phyloP scores from a whole-genome alignment of 2,888 invertebrate species.

The Fragum sueziense region DNA sequence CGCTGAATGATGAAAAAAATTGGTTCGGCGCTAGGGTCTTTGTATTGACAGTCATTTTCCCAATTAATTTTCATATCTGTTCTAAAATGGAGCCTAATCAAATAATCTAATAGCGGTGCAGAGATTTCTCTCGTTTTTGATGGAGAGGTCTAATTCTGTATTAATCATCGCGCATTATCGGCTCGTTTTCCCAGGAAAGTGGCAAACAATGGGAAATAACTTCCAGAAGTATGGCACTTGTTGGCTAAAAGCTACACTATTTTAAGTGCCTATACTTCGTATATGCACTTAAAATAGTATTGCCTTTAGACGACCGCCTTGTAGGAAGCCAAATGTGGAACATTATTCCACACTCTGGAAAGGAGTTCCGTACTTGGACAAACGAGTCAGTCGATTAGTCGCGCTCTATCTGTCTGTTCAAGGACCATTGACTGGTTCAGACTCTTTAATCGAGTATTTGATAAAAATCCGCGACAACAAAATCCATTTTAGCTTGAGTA shows the following conservation, averaged over 20 bases:
- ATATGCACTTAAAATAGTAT: no score
- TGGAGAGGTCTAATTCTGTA: constrained; percentile 27
- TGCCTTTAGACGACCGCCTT: no score
- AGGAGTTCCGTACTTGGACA: constrained; percentile 6
- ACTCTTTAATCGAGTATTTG: constrained; percentile 18
- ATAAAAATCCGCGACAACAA: constrained; percentile 5
- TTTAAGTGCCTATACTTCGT: no score
- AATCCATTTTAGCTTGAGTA: neutral
- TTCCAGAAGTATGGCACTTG: constrained; percentile 25
- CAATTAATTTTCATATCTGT: constrained; percentile 49
- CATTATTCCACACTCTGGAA: constrained; percentile 12
- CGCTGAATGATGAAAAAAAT: neutral
- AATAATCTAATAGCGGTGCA: constrained; percentile 48
- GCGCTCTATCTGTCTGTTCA: constrained; percentile 15
- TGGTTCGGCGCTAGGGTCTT: constrained; percentile 2
- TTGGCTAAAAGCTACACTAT: no score
- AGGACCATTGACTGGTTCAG: constrained; percentile 11
- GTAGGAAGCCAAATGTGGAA: constrained; percentile 7
- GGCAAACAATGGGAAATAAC: constrained; percentile 19
- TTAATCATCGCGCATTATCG: constrained; percentile 44
- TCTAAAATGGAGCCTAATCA: constrained; percentile 59
- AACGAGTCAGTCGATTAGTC: constrained; percentile 10
- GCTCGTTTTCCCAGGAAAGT: constrained; percentile 27
- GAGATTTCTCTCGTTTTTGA: constrained; percentile 31
- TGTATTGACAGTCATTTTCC: constrained; percentile 20